These are phyloP conservation scores for Zaprionus africanus DNA, from an alignment of 1,140 invertebrate genomes.

Conservation along the genomic window DNA sequence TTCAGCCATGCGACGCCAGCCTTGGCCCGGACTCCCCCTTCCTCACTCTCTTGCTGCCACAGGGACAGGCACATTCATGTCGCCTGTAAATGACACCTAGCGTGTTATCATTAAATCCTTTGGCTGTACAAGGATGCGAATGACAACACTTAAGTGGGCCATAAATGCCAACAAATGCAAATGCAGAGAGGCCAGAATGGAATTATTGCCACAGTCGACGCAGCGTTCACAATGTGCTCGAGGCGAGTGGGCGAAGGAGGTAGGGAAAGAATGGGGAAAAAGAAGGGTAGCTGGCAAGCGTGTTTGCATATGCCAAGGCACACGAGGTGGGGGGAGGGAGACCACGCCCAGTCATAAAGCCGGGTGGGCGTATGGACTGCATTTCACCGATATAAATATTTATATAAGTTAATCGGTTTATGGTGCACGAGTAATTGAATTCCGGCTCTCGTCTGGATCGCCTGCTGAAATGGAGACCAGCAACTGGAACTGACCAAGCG, in stretches of 20 bases:
- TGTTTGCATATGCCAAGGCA: constrained; percentile 78
- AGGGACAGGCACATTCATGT: constrained; percentile 34
- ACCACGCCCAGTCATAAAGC: constrained; percentile 59
- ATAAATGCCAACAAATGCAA: constrained; percentile 81
- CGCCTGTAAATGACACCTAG: constrained; percentile 70
- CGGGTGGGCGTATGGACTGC: constrained; percentile 50
- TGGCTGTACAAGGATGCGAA: constrained; percentile 40
- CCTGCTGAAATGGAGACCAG: constrained; percentile 26
- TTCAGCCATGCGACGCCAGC: neutral
- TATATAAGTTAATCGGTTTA: constrained; percentile 83
- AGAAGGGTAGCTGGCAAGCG: constrained; percentile 33
- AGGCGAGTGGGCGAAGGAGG: neutral
- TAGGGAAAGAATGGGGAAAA: neutral
- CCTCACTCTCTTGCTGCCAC: neutral
- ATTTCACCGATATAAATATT: constrained; percentile 80
- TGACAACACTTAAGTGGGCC: constrained; percentile 77
- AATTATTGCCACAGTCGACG: constrained; percentile 66
- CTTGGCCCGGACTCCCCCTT: neutral
- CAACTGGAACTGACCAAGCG: constrained; percentile 6
- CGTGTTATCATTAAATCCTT: constrained; percentile 73
- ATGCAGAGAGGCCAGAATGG: constrained; percentile 58
- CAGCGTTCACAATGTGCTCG: constrained; percentile 25
- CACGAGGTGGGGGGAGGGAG: constrained; percentile 4
- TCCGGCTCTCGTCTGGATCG: constrained; percentile 31
- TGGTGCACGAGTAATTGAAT: constrained; percentile 81